Evolutionary conservation across 1,140 invertebrate genomes (phyloP), one percentile per base, ranked within the genome.

Genomic region (Brachionus sp.): DNA sequence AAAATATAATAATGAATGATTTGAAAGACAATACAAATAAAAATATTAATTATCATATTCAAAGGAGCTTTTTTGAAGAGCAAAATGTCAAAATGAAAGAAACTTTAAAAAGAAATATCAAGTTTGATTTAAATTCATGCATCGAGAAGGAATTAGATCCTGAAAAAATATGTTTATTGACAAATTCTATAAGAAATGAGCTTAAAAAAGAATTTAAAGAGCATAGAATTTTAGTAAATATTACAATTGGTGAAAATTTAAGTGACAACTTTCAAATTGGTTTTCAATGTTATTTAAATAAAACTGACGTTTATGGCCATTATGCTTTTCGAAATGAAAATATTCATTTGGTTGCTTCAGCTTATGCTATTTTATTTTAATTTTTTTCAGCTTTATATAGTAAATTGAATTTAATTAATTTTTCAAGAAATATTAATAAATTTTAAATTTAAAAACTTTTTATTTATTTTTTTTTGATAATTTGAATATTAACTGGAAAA

Each of bases 261-360:
- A 35, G 5, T n/a, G 16, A 68, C 5, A 68, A 35, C 13, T 68
- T 68, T 68, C 12, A 68, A 68, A 68, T 68, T 25, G 64, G 64
- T n/a, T 3, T 68, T n/a, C 16, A 68, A 68, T 33, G 64, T 16
- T 33, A 23, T 9, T n/a, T 68, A 16, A 33, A 68, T 13, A 12
- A 12, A 33, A 12, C 10, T 33, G 64, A 68, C 33, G 4, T 68
- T 16, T 68, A 13, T 37, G 25, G 35, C 10, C 23, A 35, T n/a
- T 68, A 68, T 68, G 64, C 35, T 68, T 68, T 35, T 68, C 35
- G 13, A 68, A 68, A 68, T 68, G 64, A 68, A 68, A 35, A 33
- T 33, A 68, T 68, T 37, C 29, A 68, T 13, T 33, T 68, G 12
- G 12, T 68, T 13, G 64, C 64, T 37, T 68, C 29, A 37, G 64